Conservation (phyloP, 2,797 vertebrate species). For the Helarctos malayanus region DNA sequence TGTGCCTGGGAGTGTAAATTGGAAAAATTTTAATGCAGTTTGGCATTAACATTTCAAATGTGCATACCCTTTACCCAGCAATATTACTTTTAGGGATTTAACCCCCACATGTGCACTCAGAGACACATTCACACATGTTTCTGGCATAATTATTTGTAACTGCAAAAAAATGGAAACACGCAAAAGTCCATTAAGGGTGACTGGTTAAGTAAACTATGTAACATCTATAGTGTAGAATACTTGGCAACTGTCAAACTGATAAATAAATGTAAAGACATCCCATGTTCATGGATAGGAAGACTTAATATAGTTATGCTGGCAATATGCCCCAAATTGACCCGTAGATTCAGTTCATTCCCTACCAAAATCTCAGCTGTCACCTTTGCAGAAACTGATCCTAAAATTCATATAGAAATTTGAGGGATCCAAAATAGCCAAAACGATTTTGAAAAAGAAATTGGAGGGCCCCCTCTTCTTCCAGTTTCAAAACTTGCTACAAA, state of each 20-base stretch:
- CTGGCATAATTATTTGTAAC: background rate
- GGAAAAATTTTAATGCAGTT: background rate
- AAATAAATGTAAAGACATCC: background rate
- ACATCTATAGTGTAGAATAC: background rate
- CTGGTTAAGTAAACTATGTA: constrained; percentile 23
- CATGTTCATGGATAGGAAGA: background rate
- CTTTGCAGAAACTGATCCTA: background rate
- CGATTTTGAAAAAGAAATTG: background rate
- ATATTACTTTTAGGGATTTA: background rate
- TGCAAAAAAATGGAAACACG: background rate
- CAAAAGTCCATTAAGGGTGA: background rate
- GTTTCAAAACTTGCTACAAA: background rate
- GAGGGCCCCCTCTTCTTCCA: background rate
- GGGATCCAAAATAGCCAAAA: background rate
- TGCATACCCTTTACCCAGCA: background rate
- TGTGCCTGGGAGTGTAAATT: background rate
- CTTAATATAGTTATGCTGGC: background rate
- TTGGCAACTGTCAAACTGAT: background rate
- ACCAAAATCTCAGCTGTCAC: constrained; percentile 12
- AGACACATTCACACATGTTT: background rate
- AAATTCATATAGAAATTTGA: background rate
- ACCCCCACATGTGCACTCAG: background rate
- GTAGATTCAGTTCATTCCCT: background rate
- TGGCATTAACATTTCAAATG: background rate
- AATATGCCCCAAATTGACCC: background rate